Evolutionary conservation across 2,888 invertebrate genomes (phyloP), one percentile per base, ranked within the genome.

Genomic region (Acrobasis consociella): DNA sequence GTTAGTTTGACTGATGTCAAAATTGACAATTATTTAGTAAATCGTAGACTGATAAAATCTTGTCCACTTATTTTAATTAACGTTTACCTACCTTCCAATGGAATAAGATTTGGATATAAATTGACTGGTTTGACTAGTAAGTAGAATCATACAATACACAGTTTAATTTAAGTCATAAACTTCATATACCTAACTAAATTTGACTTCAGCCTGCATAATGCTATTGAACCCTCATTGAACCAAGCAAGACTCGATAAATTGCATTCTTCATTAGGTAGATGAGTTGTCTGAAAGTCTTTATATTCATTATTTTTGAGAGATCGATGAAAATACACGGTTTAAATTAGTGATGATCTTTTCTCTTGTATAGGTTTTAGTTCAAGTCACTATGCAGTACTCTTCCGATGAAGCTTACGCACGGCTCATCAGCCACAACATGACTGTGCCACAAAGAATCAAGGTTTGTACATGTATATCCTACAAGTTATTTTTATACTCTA

Each of bases 361-460:
- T 38, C 16, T 11, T 59, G 62, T 64, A 51, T 46, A 69, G 69
- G 59, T 68, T 49, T 46, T 16, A n/a, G 58, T 50, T 61, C 58
- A 39, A 60, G 15, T 52, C 66, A 81, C 66, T 70, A 89, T 89
- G 89, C 87, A 88, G 81, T 91, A 81, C 72, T 81, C 88, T 66
- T 83, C 90, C 17, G 92, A 92, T 64, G 92, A 92, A 80, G 88
- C 91, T 52, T 92, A 91, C 71, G 81, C 90, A 68, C 84, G 92
- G 69, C 89, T 90, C 64, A 91, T 92, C 75, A 92, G 91, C 80
- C 91, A 92, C 73, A 90, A 91, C 67, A 92, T 91, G 92, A 92
- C 92, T 68, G 92, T 91, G 65, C 91, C 92, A 63, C 92, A 92
- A 78, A 85, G 92, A 70, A 92, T 92, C 67, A 91, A 92, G 90